Evolutionary conservation across 2,113 vertebrate species (phyloP).

Genomic region (Megaleporinus macrocephalus): DNA sequence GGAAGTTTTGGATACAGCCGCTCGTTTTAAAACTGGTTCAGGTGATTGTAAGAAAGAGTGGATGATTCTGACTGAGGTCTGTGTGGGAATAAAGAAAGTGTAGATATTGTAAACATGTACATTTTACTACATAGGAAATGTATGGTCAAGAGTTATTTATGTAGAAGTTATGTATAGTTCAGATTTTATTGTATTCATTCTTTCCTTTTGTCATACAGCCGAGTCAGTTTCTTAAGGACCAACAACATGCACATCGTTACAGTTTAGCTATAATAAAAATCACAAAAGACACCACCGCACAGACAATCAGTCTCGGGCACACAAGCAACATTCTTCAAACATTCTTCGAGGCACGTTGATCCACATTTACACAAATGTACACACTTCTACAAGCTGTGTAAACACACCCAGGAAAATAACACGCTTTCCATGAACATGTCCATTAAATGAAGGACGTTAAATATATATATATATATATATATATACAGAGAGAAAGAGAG

Average conservation of each 20-base stretch:
- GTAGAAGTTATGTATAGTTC: conserved; percentile 82
- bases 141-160: conserved; percentile 89
- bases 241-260: conserved; percentile 71
- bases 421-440: neutral
- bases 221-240: conserved; percentile 82
- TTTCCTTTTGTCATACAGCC: conserved; percentile 82
- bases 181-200: conserved; percentile 86
- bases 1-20: neutral
- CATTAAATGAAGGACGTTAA: neutral
- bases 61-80: conserved; percentile 47
- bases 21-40: conserved; percentile 14
- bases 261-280: conserved; percentile 65
- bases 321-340: conserved; percentile 31
- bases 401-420: neutral
- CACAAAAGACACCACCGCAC: conserved; percentile 62
- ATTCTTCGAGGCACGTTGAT: neutral
- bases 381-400: neutral
- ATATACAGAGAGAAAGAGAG: neutral
- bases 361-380: neutral
- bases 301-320: conserved; percentile 74
- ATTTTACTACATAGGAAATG: conserved; percentile 73
- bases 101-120: conserved; percentile 88
- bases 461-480: too few species aligned
- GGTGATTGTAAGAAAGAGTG: conserved; percentile 55
- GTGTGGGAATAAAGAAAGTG: conserved; percentile 65